Percentiles rank a stretch among this genome's conserved stretches.
Evolutionary conservation across 1,140 invertebrate species (phyloP).

Genomic region (Formica selysi): DNA sequence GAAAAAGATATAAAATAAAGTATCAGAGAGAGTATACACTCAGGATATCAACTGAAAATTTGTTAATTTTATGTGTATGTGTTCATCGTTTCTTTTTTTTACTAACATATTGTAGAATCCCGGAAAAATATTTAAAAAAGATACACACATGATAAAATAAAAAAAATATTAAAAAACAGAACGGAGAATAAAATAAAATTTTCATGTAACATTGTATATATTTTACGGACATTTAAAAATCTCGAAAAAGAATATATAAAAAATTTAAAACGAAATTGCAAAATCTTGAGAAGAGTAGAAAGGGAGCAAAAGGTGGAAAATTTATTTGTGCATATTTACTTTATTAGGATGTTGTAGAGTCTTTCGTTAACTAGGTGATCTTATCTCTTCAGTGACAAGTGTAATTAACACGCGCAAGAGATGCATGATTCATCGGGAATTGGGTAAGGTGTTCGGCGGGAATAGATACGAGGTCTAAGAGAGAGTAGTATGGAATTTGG

Average conservation of each 20-base stretch:
- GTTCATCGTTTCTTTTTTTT: background rate
- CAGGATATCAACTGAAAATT: background rate
- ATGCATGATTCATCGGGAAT: constrained; percentile 14
- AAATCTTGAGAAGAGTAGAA: background rate
- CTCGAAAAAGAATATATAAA: background rate
- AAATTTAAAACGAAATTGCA: background rate
- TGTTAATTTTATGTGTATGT: background rate
- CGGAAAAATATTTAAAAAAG: background rate
- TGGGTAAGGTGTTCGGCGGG: background rate
- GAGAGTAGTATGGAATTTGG: constrained; percentile 36
- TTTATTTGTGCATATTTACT: background rate
- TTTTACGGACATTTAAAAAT: background rate
- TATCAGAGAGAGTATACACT: background rate
- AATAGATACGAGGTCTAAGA: constrained; percentile 28
- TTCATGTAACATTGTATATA: background rate
- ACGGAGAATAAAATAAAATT: background rate
- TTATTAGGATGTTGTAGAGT: background rate
- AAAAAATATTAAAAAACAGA: background rate
- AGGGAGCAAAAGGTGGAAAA: background rate
- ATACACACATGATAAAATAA: background rate
- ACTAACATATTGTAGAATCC: background rate
- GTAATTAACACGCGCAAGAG: constrained; percentile 8
- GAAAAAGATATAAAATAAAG: background rate
- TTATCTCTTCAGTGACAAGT: background rate
- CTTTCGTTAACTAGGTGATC: constrained; percentile 2